phyloP scores from a whole-genome alignment of 2,113 vertebrate genomes.

The Calyptommatus sinebrachiatus region DNA sequence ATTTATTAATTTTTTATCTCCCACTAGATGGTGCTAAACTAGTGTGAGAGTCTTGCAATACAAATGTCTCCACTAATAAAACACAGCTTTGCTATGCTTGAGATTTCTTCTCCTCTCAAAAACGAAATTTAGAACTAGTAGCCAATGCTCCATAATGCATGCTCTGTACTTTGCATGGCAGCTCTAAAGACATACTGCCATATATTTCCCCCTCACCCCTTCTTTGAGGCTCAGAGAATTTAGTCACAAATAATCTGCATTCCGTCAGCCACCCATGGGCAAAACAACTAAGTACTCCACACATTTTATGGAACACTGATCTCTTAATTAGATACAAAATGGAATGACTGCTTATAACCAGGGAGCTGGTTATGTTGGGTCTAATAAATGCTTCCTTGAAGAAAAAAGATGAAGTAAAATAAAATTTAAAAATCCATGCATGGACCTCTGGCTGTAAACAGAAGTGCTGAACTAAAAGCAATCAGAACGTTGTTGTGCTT shows the following conservation, averaged over 20 bases:
- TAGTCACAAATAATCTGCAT: slow-evolving; percentile 23
- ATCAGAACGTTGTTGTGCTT: background rate
- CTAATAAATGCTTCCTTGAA: background rate
- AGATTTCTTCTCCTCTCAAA: background rate
- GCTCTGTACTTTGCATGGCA: background rate
- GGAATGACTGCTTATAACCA: slow-evolving; percentile 1
- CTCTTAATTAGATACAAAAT: slow-evolving; percentile 11
- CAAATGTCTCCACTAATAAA: background rate
- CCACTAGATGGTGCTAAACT: background rate
- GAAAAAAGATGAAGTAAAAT: background rate
- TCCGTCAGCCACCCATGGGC: slow-evolving; percentile 13
- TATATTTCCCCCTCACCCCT: slow-evolving; percentile 7
- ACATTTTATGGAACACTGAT: slow-evolving; percentile 15
- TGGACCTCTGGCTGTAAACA: background rate
- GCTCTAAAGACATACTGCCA: background rate
- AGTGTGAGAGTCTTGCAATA: background rate
- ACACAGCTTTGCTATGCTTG: background rate
- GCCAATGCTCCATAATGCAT: background rate
- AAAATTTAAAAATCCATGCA: background rate
- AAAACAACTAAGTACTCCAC: slow-evolving; percentile 14
- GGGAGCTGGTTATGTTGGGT: background rate
- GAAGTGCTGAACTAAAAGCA: background rate
- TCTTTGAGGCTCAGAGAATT: background rate
- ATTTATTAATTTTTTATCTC: background rate
- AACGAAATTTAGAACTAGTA: background rate